phyloP scores from a whole-genome alignment of 2,113 vertebrate species.

The Bos indicus region DNA sequence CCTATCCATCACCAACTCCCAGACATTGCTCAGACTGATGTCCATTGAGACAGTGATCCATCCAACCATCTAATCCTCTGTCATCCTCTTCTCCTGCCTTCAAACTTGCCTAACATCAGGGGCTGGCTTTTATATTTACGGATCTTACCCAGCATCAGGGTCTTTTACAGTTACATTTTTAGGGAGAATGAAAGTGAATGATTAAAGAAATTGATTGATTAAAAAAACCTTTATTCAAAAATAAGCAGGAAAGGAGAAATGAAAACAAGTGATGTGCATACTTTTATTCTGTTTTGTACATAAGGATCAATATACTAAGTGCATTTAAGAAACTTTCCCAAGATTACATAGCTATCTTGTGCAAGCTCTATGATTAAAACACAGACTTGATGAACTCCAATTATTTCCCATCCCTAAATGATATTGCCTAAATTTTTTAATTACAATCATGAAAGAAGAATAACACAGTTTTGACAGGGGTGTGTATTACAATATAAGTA shows the following conservation, averaged over 20 bases:
- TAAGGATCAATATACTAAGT: neutral
- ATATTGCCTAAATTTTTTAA: neutral
- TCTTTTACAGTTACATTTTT: neutral
- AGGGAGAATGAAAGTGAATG: neutral
- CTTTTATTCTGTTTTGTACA: neutral
- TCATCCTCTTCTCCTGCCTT: neutral
- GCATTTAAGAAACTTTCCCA: neutral
- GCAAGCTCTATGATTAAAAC: neutral
- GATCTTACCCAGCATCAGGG: neutral
- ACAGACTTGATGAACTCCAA: neutral
- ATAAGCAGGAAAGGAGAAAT: neutral
- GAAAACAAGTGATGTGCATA: neutral
- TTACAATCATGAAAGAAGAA: neutral
- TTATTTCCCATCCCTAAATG: neutral
- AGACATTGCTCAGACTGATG: neutral
- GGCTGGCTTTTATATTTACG: neutral
- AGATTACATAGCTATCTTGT: neutral
- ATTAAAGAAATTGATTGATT: neutral
- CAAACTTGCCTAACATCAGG: neutral
- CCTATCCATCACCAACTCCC: neutral
- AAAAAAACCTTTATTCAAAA: neutral
- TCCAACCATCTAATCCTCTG: neutral
- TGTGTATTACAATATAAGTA: neutral
- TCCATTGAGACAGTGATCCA: neutral
- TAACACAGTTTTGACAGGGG: neutral